Evolutionary conservation across 1,140 invertebrate species (phyloP).

Genomic region (Psix sp.): DNA sequence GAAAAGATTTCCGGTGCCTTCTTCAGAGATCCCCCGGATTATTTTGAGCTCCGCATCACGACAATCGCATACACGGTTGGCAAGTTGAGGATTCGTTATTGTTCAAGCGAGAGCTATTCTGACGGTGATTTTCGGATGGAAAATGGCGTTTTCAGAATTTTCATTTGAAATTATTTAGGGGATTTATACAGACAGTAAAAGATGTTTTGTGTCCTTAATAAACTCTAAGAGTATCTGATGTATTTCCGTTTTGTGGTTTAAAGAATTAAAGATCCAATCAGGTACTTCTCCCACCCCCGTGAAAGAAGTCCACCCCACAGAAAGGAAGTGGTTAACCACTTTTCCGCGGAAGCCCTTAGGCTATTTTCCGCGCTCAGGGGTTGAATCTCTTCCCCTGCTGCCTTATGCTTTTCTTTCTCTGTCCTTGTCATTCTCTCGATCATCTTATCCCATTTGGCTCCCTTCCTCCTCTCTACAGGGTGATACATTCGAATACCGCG

Average conservation of each 20-base stretch:
- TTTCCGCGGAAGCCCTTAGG: conserved; percentile 35
- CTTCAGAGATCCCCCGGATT: conserved; percentile 21
- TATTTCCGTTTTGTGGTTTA: no score
- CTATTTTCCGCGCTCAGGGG: conserved; percentile 38
- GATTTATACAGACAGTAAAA: no score
- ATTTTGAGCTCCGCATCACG: conserved; percentile 3
- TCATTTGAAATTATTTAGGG: no score
- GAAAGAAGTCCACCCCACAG: no score
- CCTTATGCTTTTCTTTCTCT: not conserved
- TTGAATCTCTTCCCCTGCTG: conserved; percentile 5
- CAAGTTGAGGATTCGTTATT: conserved; percentile 10
- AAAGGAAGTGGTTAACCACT: conserved; percentile 47
- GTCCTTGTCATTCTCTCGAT: not conserved
- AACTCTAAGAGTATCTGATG: no score
- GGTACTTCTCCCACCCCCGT: no score
- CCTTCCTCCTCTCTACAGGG: conserved; percentile 1
- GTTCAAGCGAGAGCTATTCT: not conserved
- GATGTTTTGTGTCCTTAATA: no score
- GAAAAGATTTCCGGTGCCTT: conserved; percentile 42
- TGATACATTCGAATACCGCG: conserved; percentile 37
- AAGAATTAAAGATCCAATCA: no score
- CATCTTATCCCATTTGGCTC: no score
- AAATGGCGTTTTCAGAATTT: no score
- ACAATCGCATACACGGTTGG: not conserved
- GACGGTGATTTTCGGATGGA: no score